Percentiles rank a stretch among this genome's conserved stretches.
Evolutionary conservation across 2,888 invertebrate genomes (phyloP).

Genomic region (Eledona agricola): DNA sequence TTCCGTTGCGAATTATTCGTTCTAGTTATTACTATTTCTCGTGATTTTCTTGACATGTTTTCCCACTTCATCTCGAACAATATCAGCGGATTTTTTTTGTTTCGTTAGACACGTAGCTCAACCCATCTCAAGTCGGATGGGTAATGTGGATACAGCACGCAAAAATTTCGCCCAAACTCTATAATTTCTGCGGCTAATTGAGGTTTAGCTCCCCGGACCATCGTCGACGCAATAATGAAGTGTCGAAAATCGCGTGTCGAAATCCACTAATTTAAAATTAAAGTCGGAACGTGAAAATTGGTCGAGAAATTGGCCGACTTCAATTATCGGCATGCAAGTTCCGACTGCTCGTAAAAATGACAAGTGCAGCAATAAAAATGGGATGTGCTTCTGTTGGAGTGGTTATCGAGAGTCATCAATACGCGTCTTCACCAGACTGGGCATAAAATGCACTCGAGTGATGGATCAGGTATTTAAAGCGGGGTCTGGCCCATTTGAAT

Average conservation of each 20-base stretch:
- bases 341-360: conserved; percentile 17
- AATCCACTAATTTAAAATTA: conserved; percentile 18
- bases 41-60: no score
- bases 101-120: no score
- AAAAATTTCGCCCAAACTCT: neutral
- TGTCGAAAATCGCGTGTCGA: conserved; percentile 28
- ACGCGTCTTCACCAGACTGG: conserved; percentile 42
- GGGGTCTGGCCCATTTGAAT: conserved; percentile 20
- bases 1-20: no score
- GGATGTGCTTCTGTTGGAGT: conserved; percentile 26
- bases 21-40: no score
- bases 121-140: no score
- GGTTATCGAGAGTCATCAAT: conserved; percentile 42
- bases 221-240: no score
- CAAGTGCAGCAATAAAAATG: conserved; percentile 30
- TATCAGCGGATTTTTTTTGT: no score
- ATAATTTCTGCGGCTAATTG: conserved; percentile 3
- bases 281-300: conserved; percentile 12
- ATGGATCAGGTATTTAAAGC: conserved; percentile 30
- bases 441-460: conserved; percentile 28
- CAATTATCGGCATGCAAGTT: conserved; percentile 25
- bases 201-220: neutral
- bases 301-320: conserved; percentile 13
- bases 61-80: no score
- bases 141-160: no score